phyloP scores from a whole-genome alignment of 2,888 invertebrate species.

The Metellina segmentata region DNA sequence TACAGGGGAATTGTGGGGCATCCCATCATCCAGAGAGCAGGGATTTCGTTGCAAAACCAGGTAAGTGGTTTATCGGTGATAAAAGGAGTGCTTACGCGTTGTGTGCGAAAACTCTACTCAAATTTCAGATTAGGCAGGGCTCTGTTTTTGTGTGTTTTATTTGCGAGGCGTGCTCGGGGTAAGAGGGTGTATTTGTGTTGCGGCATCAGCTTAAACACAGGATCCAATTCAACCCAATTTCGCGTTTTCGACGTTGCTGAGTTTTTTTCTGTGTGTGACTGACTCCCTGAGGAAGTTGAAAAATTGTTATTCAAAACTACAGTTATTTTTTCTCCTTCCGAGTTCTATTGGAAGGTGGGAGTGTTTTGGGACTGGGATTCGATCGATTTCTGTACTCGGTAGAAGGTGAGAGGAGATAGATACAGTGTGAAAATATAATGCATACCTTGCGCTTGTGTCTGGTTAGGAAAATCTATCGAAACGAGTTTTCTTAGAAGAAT shows the following conservation, averaged over 20 bases:
- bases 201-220: not conserved
- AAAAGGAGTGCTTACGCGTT: not conserved
- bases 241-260: not conserved
- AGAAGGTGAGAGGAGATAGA: too few relatives aligned
- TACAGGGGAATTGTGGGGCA: not conserved
- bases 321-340: too few relatives aligned
- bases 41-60: not conserved
- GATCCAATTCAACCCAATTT: not conserved
- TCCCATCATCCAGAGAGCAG: not conserved
- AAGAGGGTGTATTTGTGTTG: not conserved
- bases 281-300: too few relatives aligned
- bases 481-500: too few relatives aligned
- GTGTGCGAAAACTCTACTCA: not conserved
- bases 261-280: not conserved
- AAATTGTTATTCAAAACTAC: too few relatives aligned
- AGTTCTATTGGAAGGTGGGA: too few relatives aligned
- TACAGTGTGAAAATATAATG: too few relatives aligned
- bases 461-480: too few relatives aligned
- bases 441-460: too few relatives aligned
- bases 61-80: constrained; percentile 25
- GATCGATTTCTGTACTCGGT: too few relatives aligned
- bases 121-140: constrained; percentile 2
- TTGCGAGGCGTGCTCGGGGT: not conserved
- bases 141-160: not conserved
- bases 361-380: too few relatives aligned